A percentile compares a stretch with the other conserved stretches of the same genome.
Conservation (phyloP, 2,797 vertebrate genomes). For the Champsocephalus gunnari region DNA sequence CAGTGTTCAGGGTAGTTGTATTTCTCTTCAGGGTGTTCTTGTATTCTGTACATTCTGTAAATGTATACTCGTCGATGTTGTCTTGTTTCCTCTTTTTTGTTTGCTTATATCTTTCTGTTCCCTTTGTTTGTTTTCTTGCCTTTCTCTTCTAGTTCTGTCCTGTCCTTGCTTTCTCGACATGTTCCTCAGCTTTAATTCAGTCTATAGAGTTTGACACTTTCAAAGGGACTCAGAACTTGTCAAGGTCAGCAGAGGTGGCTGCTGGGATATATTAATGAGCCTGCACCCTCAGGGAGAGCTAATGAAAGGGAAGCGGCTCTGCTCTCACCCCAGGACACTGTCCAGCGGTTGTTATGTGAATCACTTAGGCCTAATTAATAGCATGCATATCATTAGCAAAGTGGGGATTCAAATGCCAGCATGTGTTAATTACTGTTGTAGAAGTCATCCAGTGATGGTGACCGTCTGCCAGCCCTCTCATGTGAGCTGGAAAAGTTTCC, state of each 20-base stretch:
- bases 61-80: neutral
- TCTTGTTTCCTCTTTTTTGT: neutral
- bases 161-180: neutral
- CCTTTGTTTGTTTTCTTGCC: neutral
- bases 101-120: neutral
- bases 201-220: slow-evolving; percentile 54
- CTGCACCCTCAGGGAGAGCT: slow-evolving; percentile 68
- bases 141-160: neutral
- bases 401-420: slow-evolving; percentile 82
- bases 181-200: slow-evolving; percentile 21
- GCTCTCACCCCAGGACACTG: slow-evolving; percentile 80
- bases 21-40: neutral
- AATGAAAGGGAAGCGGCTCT: slow-evolving; percentile 57
- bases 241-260: slow-evolving; percentile 79
- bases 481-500: slow-evolving; percentile 53
- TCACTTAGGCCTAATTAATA: slow-evolving; percentile 85
- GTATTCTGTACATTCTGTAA: neutral
- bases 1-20: neutral
- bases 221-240: slow-evolving; percentile 53
- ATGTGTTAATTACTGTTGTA: slow-evolving; percentile 80
- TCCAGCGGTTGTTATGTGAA: slow-evolving; percentile 86
- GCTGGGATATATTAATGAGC: slow-evolving; percentile 76
- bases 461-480: slow-evolving; percentile 68
- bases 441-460: slow-evolving; percentile 70
- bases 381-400: slow-evolving; percentile 86